Evolutionary conservation across 2,888 invertebrate species (phyloP), one percentile per base, ranked within the genome.

Genomic region (Chrysolina oricalcia): DNA sequence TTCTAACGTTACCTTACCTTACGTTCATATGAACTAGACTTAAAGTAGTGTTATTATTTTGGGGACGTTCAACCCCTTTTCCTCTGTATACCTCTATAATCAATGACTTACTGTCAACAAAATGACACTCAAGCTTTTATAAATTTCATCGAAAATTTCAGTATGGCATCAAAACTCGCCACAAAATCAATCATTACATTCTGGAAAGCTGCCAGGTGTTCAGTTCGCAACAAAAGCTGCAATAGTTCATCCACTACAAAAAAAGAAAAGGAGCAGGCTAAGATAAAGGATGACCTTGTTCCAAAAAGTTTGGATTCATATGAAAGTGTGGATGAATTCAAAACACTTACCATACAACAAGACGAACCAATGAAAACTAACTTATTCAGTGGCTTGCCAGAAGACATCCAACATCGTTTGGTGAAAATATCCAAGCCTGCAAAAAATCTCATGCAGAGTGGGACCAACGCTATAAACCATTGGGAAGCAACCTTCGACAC

Each of bases 361-460:
- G 27, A n/a, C 4, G 59, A 10, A n/a, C 35, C 59, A 9, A 59
- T 59, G 59, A 15, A 59, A 59, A 59, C 27, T 3, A 59, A 11
- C 35, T n/a, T 59, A 15, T 1, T 59, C 9, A 59, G 35, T 35
- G 59, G 59, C n/a, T 59, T 59, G 15, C 59, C 59, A 9, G 74
- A 78, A 43, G 50, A 75, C 15, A 66, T 72, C 5, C 76, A 79
- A 27, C 74, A 70, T 13, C 77, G 84, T 67, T 75, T 67, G 9
- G 83, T 80, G 4, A 79, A 81, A 35, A 81, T 86, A 43, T 82
- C 82, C 56, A 83, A 84, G 53, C 84, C 83, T 1, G 67, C 83
- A 2, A 85, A 84, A 65, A 86, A 83, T 74, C 80, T 81, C 21
- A 83, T 84, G 80, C 86, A 86, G 73, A 83, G 82, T 56, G 85